Evolutionary conservation across 2,888 invertebrate species (phyloP).

Genomic region (Nematopogon swammerdamellus): DNA sequence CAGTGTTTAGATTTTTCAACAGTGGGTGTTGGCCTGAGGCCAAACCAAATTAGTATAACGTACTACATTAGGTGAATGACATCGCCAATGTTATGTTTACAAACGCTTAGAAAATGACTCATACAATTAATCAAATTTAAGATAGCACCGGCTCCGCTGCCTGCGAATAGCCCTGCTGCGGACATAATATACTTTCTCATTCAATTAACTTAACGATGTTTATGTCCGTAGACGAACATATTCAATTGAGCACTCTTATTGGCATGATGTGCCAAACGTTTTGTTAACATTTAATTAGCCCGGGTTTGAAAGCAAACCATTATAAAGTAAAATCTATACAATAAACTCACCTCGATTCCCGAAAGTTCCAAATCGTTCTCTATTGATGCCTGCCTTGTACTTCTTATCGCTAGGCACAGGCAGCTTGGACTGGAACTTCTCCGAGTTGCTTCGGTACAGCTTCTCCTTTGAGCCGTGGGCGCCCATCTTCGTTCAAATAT

Average conservation of each 20-base stretch:
- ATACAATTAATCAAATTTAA: no score
- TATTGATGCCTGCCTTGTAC: slow-evolving; percentile 57
- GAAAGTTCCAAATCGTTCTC: slow-evolving; percentile 68
- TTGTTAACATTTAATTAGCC: no score
- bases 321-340: neutral
- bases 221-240: no score
- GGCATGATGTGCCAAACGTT: no score
- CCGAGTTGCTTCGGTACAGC: slow-evolving; percentile 63
- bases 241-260: no score
- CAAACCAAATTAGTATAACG: neutral
- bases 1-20: neutral
- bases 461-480: slow-evolving; percentile 76
- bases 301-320: neutral
- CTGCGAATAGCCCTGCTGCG: no score
- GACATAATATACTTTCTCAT: no score
- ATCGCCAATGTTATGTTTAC: neutral
- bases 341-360: slow-evolving; percentile 60
- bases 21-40: neutral
- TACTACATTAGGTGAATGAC: neutral
- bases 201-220: no score
- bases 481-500: slow-evolving; percentile 54
- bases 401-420: slow-evolving; percentile 56
- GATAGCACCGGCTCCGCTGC: no score
- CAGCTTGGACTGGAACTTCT: slow-evolving; percentile 54
- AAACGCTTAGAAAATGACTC: neutral